These are phyloP conservation scores for Aplocera efformata DNA, from an alignment of 2,888 invertebrate genomes.

Conservation along the genomic window DNA sequence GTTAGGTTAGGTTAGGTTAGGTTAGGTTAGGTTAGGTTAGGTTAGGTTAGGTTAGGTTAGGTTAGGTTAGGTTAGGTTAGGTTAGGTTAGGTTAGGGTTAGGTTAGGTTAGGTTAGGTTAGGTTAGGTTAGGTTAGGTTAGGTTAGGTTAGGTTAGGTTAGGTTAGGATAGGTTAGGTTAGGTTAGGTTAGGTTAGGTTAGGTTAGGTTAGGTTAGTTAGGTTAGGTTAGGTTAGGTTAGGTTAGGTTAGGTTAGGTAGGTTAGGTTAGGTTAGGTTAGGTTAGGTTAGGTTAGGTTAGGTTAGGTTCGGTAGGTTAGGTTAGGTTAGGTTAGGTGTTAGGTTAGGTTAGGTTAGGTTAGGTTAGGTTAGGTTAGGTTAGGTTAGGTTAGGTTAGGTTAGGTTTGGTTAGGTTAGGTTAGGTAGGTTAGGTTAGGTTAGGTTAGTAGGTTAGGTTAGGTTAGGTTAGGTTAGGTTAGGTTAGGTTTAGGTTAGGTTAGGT, in stretches of 20 bases:
- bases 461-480: conserved; percentile 18
- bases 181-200: conserved; percentile 24
- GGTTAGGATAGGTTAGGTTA: conserved; percentile 17
- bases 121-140: conserved; percentile 1
- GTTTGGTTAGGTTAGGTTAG: conserved; percentile 24
- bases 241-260: conserved; percentile 22
- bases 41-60: conserved; percentile 23
- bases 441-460: conserved; percentile 26
- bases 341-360: conserved; percentile 28
- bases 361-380: conserved; percentile 22
- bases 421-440: conserved; percentile 20
- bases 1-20: conserved; percentile 31
- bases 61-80: conserved; percentile 24
- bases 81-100: conserved; percentile 16
- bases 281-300: conserved; percentile 22
- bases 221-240: conserved; percentile 24
- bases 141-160: conserved; percentile 12
- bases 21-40: conserved; percentile 29
- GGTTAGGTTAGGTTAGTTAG: conserved; percentile 23
- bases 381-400: conserved; percentile 27
- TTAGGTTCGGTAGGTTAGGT: conserved; percentile 22
- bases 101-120: conserved; percentile 24
- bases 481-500: conserved; percentile 15
- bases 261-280: conserved; percentile 16
- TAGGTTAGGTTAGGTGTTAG: conserved; percentile 25